Evolutionary conservation across 1,140 invertebrate species (phyloP).

Genomic region (Polypedilum pembai): DNA sequence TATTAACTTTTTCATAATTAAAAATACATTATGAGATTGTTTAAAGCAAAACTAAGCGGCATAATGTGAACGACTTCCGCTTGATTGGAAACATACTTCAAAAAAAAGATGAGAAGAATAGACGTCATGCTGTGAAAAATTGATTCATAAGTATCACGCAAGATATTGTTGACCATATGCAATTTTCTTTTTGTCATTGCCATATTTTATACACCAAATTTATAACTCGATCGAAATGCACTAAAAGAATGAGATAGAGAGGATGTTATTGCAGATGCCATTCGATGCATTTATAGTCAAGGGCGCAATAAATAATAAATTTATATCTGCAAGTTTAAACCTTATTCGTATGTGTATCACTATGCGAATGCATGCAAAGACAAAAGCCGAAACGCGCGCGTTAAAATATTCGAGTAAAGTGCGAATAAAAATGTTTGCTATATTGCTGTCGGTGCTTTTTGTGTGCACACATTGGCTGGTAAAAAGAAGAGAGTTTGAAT

Average conservation of each 20-base stretch:
- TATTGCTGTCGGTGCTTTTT: conserved; percentile 11
- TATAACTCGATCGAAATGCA: not conserved
- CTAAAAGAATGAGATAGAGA: too few relatives aligned
- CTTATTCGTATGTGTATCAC: not conserved
- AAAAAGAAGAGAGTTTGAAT: not conserved
- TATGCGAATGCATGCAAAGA: not conserved
- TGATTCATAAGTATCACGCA: not conserved
- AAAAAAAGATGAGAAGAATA: not conserved
- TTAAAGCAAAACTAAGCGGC: too few relatives aligned
- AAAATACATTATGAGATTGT: not conserved
- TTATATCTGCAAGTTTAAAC: not conserved
- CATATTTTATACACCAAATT: not conserved
- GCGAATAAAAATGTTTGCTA: conserved; percentile 28
- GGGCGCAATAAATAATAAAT: conserved; percentile 2
- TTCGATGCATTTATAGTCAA: not conserved
- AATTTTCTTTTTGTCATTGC: conserved; percentile 21
- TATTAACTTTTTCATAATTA: not conserved
- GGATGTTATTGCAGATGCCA: too few relatives aligned
- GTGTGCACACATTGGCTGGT: not conserved
- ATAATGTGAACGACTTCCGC: not conserved
- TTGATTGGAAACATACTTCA: not conserved
- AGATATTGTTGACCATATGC: not conserved
- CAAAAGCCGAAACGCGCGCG: not conserved
- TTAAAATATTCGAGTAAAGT: conserved; percentile 26
- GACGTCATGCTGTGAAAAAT: conserved; percentile 20